A percentile compares a stretch with the other conserved stretches of the same genome.
phyloP scores from a whole-genome alignment of 1,140 invertebrate species.

The Euborellia annulipes region DNA sequence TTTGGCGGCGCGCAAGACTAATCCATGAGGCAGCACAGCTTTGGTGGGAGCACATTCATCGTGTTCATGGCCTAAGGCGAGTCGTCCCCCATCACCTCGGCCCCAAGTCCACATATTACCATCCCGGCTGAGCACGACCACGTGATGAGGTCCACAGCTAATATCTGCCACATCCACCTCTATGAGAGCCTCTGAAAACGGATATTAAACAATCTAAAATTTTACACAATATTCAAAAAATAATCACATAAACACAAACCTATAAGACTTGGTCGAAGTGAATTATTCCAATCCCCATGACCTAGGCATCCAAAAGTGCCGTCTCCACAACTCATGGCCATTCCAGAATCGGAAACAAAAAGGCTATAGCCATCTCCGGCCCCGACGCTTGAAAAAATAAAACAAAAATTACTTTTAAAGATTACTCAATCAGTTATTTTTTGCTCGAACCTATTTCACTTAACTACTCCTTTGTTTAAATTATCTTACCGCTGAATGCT shows the following conservation, averaged over 20 bases:
- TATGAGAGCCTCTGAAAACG: slow-evolving; percentile 23
- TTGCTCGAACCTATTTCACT: neutral
- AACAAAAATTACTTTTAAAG: slow-evolving; percentile 3
- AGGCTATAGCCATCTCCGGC: slow-evolving; percentile 43
- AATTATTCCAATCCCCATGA: slow-evolving; percentile 43
- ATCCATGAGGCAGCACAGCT: slow-evolving; percentile 30
- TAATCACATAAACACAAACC: slow-evolving; percentile 25
- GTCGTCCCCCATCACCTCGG: slow-evolving; percentile 39
- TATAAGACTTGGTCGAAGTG: slow-evolving; percentile 43
- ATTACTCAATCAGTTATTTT: neutral
- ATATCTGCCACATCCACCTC: slow-evolving; percentile 46
- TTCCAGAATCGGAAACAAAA: slow-evolving; percentile 51
- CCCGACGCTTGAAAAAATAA: slow-evolving; percentile 24
- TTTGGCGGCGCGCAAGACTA: slow-evolving; percentile 34
- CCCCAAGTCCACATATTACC: slow-evolving; percentile 56
- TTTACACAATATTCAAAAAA: neutral
- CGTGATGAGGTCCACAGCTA: slow-evolving; percentile 47
- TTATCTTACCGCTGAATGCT: slow-evolving; percentile 36
- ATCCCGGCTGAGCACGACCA: slow-evolving; percentile 41
- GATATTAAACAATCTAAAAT: slow-evolving; percentile 9
- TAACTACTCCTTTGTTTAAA: slow-evolving; percentile 1
- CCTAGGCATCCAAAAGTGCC: slow-evolving; percentile 45
- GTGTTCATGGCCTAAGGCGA: slow-evolving; percentile 45
- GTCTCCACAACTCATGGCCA: slow-evolving; percentile 54
- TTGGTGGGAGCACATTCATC: slow-evolving; percentile 33